Evolutionary conservation across 2,888 invertebrate genomes (phyloP).

Genomic region (Plebejus argus): DNA sequence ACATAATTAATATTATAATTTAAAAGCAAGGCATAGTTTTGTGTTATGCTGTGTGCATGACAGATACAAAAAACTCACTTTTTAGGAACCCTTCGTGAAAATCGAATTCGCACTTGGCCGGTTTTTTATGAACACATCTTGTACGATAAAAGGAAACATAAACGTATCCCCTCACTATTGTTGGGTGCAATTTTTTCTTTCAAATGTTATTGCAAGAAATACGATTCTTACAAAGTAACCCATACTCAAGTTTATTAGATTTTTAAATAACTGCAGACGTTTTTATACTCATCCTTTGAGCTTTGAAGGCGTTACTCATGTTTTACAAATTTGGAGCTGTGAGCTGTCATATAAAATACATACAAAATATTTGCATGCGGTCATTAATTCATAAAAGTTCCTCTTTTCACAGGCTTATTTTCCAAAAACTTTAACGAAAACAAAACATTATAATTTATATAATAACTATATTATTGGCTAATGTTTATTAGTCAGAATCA

Average conservation of each 20-base stretch:
- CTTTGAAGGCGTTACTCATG: neutral
- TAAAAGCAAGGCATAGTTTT: no score
- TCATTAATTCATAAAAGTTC: no score
- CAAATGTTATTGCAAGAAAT: constrained; percentile 4
- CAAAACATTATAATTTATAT: no score
- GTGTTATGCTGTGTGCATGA: no score
- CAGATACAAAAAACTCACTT: no score
- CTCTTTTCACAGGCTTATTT: neutral
- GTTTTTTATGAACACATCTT: constrained; percentile 17
- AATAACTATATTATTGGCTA: no score
- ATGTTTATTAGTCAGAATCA: neutral
- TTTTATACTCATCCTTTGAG: neutral
- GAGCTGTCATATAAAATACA: neutral
- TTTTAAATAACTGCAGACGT: constrained; percentile 3
- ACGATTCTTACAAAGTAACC: constrained; percentile 14
- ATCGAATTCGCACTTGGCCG: neutral
- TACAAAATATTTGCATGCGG: neutral
- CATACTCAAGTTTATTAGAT: constrained; percentile 6
- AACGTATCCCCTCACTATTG: constrained; percentile 26
- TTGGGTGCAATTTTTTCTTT: constrained; percentile 5
- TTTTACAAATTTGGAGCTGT: neutral
- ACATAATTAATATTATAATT: no score
- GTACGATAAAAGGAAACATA: constrained; percentile 29
- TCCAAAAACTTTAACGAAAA: no score
- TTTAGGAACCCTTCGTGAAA: neutral